A percentile compares a stretch with the other conserved stretches of the same genome.
Conservation (phyloP, 2,888 invertebrate species). For the Xestobium rufovillosum region DNA sequence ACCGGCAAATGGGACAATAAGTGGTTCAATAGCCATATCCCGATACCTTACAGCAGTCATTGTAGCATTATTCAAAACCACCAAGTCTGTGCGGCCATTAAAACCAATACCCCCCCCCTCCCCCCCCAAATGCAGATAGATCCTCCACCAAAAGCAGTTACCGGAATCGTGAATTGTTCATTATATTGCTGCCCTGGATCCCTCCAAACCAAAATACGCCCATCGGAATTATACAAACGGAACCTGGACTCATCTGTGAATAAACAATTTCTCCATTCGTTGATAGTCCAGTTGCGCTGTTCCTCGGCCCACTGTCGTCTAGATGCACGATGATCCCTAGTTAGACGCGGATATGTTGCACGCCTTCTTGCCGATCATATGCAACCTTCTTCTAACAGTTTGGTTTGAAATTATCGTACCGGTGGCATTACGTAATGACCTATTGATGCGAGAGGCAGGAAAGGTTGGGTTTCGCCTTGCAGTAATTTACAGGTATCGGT, state of each 20-base stretch:
- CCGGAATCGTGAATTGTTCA: too few species aligned
- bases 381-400: background rate
- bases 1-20: constrained; percentile 2
- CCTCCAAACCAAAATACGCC: too few species aligned
- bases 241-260: background rate
- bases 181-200: too few species aligned
- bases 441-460: background rate
- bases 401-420: background rate
- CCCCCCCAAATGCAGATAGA: too few species aligned
- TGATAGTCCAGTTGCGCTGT: background rate
- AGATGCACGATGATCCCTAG: background rate
- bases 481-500: constrained; percentile 4
- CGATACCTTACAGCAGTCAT: too few species aligned
- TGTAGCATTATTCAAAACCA: too few species aligned
- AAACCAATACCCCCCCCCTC: too few species aligned
- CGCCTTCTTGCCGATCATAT: too few species aligned
- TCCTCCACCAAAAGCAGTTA: too few species aligned
- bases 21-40: background rate
- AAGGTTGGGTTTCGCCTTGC: background rate
- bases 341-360: too few species aligned
- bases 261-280: background rate
- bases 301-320: background rate
- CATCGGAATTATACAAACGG: constrained; percentile 1
- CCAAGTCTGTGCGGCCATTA: too few species aligned
- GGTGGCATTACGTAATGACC: background rate